phyloP scores from a whole-genome alignment of 2,888 invertebrate species.

The Drosophila prostipennis region DNA sequence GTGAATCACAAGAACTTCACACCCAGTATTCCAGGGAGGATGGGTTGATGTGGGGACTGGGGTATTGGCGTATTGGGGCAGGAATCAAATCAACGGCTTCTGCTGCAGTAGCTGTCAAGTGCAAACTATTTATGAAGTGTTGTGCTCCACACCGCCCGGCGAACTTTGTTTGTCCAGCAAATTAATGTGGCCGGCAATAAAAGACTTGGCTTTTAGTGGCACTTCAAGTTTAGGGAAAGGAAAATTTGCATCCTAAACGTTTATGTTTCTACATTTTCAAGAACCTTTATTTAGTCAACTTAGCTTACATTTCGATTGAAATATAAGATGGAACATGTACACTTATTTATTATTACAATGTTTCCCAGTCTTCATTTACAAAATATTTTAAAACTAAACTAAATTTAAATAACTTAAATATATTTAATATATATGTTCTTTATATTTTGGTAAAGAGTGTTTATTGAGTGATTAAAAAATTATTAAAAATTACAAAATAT shows the following conservation, averaged over 20 bases:
- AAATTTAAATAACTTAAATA: no score
- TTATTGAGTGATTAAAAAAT: no score
- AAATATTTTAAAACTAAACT: no score
- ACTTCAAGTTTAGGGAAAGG: slow-evolving; percentile 6
- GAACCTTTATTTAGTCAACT: background rate
- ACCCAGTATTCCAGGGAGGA: slow-evolving; percentile 25
- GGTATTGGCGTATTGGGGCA: background rate
- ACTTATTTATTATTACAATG: no score
- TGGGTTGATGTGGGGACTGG: background rate
- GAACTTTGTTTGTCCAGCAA: slow-evolving; percentile 66
- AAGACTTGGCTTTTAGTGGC: slow-evolving; percentile 24
- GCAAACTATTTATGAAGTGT: slow-evolving; percentile 74
- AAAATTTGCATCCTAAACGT: background rate
- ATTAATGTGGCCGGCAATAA: slow-evolving; percentile 63
- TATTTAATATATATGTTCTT: no score
- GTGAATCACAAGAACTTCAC: slow-evolving; percentile 76
- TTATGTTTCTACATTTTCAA: background rate
- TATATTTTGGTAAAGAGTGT: no score
- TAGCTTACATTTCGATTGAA: no score
- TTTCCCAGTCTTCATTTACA: no score
- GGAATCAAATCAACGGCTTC: slow-evolving; percentile 15
- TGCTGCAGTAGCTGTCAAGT: slow-evolving; percentile 65
- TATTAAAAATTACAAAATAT: no score
- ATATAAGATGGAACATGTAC: no score
- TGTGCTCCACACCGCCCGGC: slow-evolving; percentile 25